Evolutionary conservation across 2,888 invertebrate species (phyloP), one percentile per base, ranked within the genome.

Genomic region (Aphrophora alni): DNA sequence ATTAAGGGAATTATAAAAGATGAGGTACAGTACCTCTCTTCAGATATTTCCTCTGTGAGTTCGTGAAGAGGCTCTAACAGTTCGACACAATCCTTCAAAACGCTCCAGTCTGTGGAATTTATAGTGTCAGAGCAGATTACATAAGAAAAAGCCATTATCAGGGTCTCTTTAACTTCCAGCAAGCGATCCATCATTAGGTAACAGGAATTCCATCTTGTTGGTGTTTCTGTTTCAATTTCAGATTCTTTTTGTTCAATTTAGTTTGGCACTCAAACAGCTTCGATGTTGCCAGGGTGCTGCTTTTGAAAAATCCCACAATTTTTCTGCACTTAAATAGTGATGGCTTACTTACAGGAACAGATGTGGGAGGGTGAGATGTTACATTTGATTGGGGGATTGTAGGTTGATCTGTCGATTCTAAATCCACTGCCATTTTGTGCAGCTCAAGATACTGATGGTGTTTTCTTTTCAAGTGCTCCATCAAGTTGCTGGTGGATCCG

Each of bases 241-340:
- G 72, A 14, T 14, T 7, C n/a, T 8, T 72, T 8, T 72, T 5
- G 14, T 72, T 5, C 25, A 72, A 25, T n/a, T 72, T 8, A 12
- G 24, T n/a, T n/a, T 72, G 26, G 72, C 72, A 72, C 26, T 72
- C 12, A 12, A 5, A 25, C 7, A 72, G n/a, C 72, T 72, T 14
- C 10, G 72, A 72, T 14, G 72, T 26, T 26, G 25, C 27, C 5
- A 72, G 5, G 5, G 72, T 72, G n/a, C 72, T 72, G 27, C 25
- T 72, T 72, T 72, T 72, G n/a, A 72, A 72, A 25, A 24, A 72
- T 8, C 72, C 27, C 72, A 72, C 72, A 25, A 72, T 72, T 26
- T 26, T 72, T 72, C 27, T 12, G 27, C 72, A 72, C n/a, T 72
- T 72, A n/a, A n/a, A n/a, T n/a, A n/a, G n/a, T n/a, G n/a, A n/a